phyloP scores from a whole-genome alignment of 2,888 invertebrate genomes.

The Tillus elongatus region DNA sequence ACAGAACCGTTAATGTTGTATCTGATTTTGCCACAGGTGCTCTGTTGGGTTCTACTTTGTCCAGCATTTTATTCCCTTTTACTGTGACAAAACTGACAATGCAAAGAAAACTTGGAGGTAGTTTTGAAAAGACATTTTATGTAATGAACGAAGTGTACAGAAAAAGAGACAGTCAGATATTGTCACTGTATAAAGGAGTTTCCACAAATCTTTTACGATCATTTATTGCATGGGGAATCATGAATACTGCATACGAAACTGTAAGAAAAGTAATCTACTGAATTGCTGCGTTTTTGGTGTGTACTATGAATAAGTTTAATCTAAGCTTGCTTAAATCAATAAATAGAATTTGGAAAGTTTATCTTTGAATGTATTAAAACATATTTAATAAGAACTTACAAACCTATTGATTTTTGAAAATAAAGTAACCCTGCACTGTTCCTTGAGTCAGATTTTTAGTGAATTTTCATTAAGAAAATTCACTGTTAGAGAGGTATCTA shows the following conservation, averaged over 20 bases:
- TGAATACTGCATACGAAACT: not conserved
- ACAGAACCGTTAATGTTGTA: not conserved
- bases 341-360: no score
- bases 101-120: not conserved
- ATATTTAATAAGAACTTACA: no score
- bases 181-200: constrained; percentile 47
- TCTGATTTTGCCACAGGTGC: not conserved
- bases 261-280: no score
- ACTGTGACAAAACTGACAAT: not conserved
- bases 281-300: no score
- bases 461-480: no score
- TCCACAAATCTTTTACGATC: not conserved
- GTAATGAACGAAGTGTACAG: not conserved
- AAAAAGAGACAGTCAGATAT: not conserved
- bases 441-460: no score
- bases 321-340: no score
- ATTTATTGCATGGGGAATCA: not conserved
- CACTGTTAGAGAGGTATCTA: no score
- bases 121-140: not conserved
- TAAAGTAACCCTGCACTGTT: no score
- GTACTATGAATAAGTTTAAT: no score
- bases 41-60: not conserved
- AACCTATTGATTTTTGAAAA: no score
- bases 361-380: no score
- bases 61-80: not conserved